phyloP scores from a whole-genome alignment of 2,113 vertebrate genomes.

The Hypanus sabinus region DNA sequence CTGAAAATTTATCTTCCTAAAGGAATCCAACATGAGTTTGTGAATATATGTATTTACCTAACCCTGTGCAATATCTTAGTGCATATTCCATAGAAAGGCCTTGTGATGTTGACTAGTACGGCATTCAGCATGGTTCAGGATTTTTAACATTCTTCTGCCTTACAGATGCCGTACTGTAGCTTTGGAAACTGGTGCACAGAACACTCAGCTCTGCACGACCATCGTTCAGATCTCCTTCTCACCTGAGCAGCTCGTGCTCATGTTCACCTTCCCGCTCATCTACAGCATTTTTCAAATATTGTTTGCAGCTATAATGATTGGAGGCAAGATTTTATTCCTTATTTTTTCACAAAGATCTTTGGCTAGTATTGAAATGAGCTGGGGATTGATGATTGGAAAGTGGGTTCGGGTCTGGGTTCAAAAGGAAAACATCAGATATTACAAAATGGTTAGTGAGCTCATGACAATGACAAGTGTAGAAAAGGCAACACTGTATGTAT shows the following conservation, averaged over 20 bases:
- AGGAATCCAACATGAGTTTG: background rate
- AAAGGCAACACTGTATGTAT: background rate
- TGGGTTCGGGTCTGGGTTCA: too few relatives aligned
- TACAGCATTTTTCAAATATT: conserved; percentile 86
- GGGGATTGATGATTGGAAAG: background rate
- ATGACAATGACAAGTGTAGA: background rate
- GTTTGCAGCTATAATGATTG: conserved; percentile 55
- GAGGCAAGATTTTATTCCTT: conserved; percentile 56
- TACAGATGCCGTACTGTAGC: conserved; percentile 83
- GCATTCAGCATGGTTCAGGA: background rate
- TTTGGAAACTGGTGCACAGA: conserved; percentile 90
- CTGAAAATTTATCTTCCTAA: background rate
- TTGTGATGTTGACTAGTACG: too few relatives aligned
- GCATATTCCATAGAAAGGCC: background rate
- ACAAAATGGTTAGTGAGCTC: too few relatives aligned
- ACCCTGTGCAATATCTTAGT: background rate
- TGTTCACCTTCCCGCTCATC: conserved; percentile 90
- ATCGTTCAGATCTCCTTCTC: conserved; percentile 85
- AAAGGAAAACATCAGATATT: background rate
- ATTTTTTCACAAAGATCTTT: background rate
- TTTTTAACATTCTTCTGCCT: background rate
- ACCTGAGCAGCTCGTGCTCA: conserved; percentile 64
- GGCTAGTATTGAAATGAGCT: background rate
- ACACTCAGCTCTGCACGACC: conserved; percentile 84
- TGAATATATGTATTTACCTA: background rate